These are phyloP conservation scores for Lamprotornis superbus DNA, from an alignment of 2,113 vertebrate genomes.

Conservation along the genomic window DNA sequence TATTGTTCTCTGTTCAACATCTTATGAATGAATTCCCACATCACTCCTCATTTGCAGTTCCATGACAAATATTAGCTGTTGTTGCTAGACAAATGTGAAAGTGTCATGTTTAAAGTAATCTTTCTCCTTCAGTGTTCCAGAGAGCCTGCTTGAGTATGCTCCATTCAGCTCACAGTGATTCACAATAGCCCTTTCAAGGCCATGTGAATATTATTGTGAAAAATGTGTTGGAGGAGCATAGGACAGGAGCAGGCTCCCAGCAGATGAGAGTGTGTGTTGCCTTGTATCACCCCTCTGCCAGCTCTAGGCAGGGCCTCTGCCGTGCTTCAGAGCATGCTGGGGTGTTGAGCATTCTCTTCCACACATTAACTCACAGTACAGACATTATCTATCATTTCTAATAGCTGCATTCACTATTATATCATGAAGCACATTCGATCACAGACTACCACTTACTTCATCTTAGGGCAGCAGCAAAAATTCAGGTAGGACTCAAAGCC, in stretches of 20 bases:
- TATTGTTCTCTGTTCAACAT: background rate
- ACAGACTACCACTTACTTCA: background rate
- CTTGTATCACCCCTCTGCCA: background rate
- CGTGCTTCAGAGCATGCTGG: background rate
- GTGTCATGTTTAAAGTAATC: background rate
- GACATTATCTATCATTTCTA: background rate
- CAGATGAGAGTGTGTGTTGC: accelerated
- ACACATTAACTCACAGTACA: background rate
- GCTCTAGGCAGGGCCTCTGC: background rate
- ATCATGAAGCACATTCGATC: background rate
- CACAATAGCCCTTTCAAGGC: background rate
- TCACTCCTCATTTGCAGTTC: background rate
- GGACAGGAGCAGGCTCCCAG: background rate
- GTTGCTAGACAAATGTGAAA: background rate
- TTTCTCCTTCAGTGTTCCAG: background rate
- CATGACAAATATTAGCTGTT: background rate
- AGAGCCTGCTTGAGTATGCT: background rate
- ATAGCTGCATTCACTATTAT: background rate
- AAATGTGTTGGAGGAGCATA: background rate
- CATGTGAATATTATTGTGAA: background rate
- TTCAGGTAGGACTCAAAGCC: background rate
- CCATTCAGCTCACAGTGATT: background rate
- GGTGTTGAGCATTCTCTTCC: background rate
- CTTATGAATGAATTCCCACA: background rate
- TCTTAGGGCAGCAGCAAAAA: background rate